Evolutionary conservation across 2,113 vertebrate species (phyloP), one percentile per base, ranked within the genome.

Genomic region (Azemiops feae): DNA sequence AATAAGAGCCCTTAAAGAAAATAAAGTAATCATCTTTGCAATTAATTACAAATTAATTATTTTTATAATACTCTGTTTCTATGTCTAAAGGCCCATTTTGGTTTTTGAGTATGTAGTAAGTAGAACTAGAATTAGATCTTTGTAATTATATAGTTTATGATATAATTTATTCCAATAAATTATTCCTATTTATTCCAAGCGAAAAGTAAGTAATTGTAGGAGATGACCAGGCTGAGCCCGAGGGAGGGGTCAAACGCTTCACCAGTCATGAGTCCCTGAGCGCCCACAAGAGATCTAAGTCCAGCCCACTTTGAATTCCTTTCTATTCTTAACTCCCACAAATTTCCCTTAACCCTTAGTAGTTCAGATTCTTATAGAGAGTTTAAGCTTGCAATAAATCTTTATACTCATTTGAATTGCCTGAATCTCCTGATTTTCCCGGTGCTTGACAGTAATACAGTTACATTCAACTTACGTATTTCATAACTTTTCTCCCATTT

Each of bases 1-100:
- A 93, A 98, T 99, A 95, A 98, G 99, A 93, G 98, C 98, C 54
- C 98, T 99, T 89, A 99, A 99, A 95, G 99, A 99, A 93, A 99
- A 99, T 94, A 99, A 99, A 98, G 99, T 99, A 96, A 93, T 96
- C 86, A 52, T 57, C 18, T 20, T 94, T 91, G 89, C 93, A 53
- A 47, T 57, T 8, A 3, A 81, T 81, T 0, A 0, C 47, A 27
- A 3, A 34, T 43, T n/a, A 50, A 50, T 93, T 89, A 50, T 27
- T 86, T 85, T 60, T 64, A 1, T 90, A 86, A 64, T 53, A 64
- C 39, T 81, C 18, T 81, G 34, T 81, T 81, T 22, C 18, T 9
- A 8, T 81, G 7, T 22, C 34, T 43, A 34, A 81, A 81, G 34
- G 69, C 34, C n/a, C 16, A 6, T 9, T 81, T 43, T 81, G 34